Percentiles rank a stretch among this genome's conserved stretches.
phyloP scores from a whole-genome alignment of 1,140 invertebrate genomes.

The Zaprionus davidi region DNA sequence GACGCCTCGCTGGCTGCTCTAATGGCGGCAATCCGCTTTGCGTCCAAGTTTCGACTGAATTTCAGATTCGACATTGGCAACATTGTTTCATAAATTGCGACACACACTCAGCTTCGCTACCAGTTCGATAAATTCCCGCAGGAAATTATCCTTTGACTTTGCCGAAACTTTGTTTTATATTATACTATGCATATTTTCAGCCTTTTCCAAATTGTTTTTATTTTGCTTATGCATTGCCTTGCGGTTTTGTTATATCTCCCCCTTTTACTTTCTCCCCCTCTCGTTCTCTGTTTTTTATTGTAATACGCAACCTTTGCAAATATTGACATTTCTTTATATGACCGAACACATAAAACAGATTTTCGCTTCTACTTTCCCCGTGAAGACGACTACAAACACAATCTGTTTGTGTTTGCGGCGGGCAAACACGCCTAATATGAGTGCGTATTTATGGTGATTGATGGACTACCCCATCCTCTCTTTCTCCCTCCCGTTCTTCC shows the following conservation, averaged over 20 bases:
- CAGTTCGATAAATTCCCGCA: slow-evolving; percentile 9
- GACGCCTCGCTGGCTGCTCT: slow-evolving; percentile 32
- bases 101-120: background rate
- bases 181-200: background rate
- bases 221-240: slow-evolving; percentile 7
- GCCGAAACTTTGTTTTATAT: slow-evolving; percentile 34
- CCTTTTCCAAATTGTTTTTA: slow-evolving; percentile 48
- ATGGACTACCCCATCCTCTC: background rate
- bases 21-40: slow-evolving; percentile 57
- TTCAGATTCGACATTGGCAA: background rate
- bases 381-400: slow-evolving; percentile 12
- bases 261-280: background rate
- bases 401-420: slow-evolving; percentile 22
- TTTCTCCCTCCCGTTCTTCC: background rate
- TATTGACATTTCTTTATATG: slow-evolving; percentile 40
- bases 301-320: slow-evolving; percentile 24
- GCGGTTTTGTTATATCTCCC: background rate
- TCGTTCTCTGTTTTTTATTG: background rate
- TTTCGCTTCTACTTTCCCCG: background rate
- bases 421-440: slow-evolving; percentile 15
- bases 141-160: slow-evolving; percentile 24
- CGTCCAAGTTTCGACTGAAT: slow-evolving; percentile 10
- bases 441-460: slow-evolving; percentile 20
- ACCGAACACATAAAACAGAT: slow-evolving; percentile 15
- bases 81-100: slow-evolving; percentile 21